These are phyloP conservation scores for Galeruca laticollis DNA, from an alignment of 2,888 invertebrate genomes.

Conservation along the genomic window DNA sequence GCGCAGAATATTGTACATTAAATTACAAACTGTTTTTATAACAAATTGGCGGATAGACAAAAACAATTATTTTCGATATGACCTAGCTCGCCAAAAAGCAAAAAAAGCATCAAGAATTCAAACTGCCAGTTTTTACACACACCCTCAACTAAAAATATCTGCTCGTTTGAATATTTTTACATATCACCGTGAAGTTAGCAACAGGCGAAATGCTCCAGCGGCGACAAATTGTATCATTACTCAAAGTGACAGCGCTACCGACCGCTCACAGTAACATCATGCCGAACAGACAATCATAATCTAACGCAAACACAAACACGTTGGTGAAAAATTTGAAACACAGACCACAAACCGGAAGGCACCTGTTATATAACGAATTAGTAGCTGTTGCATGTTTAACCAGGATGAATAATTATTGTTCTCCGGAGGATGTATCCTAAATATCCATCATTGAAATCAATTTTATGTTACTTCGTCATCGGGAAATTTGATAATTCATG, in stretches of 20 bases:
- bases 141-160: conserved; percentile 9
- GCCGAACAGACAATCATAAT: conserved; percentile 56
- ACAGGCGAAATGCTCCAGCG: conserved; percentile 50
- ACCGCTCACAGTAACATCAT: conserved; percentile 59
- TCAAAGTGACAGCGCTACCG: conserved; percentile 58
- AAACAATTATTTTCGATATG: neutral
- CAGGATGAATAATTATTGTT: neutral
- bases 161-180: conserved; percentile 8
- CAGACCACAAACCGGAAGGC: neutral
- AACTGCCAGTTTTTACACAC: neutral
- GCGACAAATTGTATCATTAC: conserved; percentile 63
- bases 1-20: too few species aligned
- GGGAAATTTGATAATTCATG: too few species aligned
- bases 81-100: neutral
- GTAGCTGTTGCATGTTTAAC: conserved; percentile 6
- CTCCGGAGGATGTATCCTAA: neutral
- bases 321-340: conserved; percentile 4
- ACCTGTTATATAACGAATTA: conserved; percentile 11
- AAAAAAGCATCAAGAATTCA: conserved; percentile 6
- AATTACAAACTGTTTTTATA: too few species aligned
- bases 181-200: conserved; percentile 50
- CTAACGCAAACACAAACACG: conserved; percentile 46
- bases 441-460: too few species aligned
- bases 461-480: too few species aligned
- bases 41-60: neutral